Base-by-base conservation (phyloP, 2,888 invertebrate genomes). In the Protonemura montana region DNA sequence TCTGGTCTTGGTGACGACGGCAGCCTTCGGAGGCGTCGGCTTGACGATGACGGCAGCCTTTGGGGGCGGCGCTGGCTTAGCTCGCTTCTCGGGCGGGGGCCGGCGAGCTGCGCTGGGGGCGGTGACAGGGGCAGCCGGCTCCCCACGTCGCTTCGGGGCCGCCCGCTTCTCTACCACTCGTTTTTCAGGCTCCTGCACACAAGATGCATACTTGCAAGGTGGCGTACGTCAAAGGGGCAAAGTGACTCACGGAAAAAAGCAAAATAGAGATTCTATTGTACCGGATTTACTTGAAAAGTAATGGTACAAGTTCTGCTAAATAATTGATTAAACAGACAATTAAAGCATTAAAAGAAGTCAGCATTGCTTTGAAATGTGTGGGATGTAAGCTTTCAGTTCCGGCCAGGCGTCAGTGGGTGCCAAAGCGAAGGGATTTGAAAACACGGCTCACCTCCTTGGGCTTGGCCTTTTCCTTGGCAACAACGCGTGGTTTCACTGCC, bases 401-500 rank as follows among this genome's bases (percentile, higher is more conserved):
- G n/a, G n/a, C n/a, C n/a, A n/a, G n/a, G n/a, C n/a, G n/a, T n/a
- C n/a, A n/a, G n/a, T n/a, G n/a, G n/a, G n/a, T n/a, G n/a, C n/a
- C n/a, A n/a, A n/a, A n/a, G n/a, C n/a, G n/a, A n/a, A n/a, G n/a
- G n/a, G n/a, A n/a, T n/a, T n/a, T n/a, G n/a, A n/a, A 41, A 7
- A 41, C 41, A 7, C 5, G 41, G 5, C 41, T 81, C 27, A 82
- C 76, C 27, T 86, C 85, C 86, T 85, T 86, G 41, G 80, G 76
- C 80, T 87, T 84, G 10, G 76, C 85, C 76, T 87, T 86, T n/a
- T 84, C 86, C 27, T 87, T 86, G 25, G 42, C 76, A 35, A 85
- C 76, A 76, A 78, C 42, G 78, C 87, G 87, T n/a, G 88, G 82
- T 86, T 87, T 88, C 59, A 86, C 86, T 16, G 42, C 86, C 76